A percentile compares a stretch with the other conserved stretches of the same genome.
phyloP scores from a whole-genome alignment of 2,113 vertebrate genomes.

The Strigops habroptila region DNA sequence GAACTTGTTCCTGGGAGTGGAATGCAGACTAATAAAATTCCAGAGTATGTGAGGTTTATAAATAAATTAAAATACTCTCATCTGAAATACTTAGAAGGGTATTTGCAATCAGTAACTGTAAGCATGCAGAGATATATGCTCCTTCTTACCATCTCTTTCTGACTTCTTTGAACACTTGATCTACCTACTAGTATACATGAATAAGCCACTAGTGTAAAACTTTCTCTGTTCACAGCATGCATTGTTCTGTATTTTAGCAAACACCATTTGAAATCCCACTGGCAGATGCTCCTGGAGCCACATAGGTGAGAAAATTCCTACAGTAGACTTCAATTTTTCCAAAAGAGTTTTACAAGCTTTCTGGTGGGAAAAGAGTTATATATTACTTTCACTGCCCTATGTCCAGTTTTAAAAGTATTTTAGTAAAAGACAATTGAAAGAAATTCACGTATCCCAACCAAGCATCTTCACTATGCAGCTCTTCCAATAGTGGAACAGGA shows the following conservation, averaged over 20 bases:
- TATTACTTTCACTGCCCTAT: neutral
- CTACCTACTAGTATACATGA: neutral
- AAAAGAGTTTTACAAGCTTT: neutral
- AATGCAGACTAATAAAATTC: conserved; percentile 49
- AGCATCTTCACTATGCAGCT: neutral
- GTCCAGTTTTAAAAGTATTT: neutral
- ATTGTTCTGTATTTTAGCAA: neutral
- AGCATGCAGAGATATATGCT: neutral
- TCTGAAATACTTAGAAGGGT: neutral
- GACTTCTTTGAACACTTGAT: neutral
- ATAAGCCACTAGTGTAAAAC: neutral
- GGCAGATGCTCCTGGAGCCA: neutral
- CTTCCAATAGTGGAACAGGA: neutral
- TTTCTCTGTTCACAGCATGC: neutral
- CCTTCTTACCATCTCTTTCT: neutral
- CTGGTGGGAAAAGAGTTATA: neutral
- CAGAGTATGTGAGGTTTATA: neutral
- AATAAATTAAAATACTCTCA: conserved; percentile 22
- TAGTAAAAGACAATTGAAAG: neutral
- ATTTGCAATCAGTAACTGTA: neutral
- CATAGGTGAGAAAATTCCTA: neutral
- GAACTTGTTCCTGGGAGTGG: conserved; percentile 11
- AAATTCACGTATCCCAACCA: neutral
- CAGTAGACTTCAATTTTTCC: neutral
- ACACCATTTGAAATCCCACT: neutral